Evolutionary conservation across 2,888 invertebrate species (phyloP).

Genomic region (Drosophila pegasa): DNA sequence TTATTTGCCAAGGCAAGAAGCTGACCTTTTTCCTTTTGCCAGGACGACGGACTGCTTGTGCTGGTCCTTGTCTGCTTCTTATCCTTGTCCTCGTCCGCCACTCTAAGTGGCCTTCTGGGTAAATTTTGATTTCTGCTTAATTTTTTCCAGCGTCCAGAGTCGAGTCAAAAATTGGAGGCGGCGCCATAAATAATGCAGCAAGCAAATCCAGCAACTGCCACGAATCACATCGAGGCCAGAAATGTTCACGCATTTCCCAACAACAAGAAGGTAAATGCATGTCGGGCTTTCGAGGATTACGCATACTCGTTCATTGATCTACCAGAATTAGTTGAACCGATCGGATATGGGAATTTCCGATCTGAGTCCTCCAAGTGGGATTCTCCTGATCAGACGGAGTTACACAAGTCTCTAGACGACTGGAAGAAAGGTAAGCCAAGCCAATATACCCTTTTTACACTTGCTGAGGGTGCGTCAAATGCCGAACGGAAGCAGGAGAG

Average conservation of each 20-base stretch:
- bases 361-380: not conserved
- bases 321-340: no score
- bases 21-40: conserved; percentile 43
- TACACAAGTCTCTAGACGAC: not conserved
- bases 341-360: not conserved
- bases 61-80: conserved; percentile 1
- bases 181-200: conserved; percentile 64
- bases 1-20: conserved; percentile 49
- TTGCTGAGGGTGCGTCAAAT: not conserved
- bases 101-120: conserved; percentile 72
- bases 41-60: conserved; percentile 23
- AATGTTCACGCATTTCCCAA: conserved; percentile 73
- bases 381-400: not conserved
- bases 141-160: conserved; percentile 55
- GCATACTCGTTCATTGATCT: not conserved
- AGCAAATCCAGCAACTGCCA: conserved; percentile 36
- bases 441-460: not conserved
- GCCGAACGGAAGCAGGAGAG: conserved; percentile 7
- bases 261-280: not conserved
- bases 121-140: conserved; percentile 76
- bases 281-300: not conserved
- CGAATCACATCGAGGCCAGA: conserved; percentile 49
- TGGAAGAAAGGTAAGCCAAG: not conserved
- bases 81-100: conserved; percentile 13
- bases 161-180: conserved; percentile 61